These are phyloP conservation scores for Panorpa germanica DNA, from an alignment of 2,888 invertebrate genomes.

Conservation along the genomic window DNA sequence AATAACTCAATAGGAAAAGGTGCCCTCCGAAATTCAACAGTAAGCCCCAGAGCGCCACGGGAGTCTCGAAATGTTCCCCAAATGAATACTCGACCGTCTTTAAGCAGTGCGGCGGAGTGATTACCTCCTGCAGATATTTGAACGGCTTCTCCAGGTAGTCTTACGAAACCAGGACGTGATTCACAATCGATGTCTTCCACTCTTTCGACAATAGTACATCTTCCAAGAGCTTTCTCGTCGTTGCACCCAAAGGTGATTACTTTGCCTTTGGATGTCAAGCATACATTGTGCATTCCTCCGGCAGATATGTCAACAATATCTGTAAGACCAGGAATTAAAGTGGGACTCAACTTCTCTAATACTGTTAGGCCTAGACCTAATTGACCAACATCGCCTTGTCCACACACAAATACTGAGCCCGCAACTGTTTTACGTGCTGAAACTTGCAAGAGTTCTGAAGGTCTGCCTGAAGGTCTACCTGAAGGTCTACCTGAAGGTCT, in stretches of 20 bases:
- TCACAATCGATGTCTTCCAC: slow-evolving; percentile 55
- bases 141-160: slow-evolving; percentile 42
- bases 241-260: slow-evolving; percentile 90
- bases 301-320: slow-evolving; percentile 55
- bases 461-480: too few relatives aligned
- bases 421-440: too few relatives aligned
- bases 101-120: slow-evolving; percentile 72
- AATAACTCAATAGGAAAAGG: slow-evolving; percentile 44
- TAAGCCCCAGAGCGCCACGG: slow-evolving; percentile 80
- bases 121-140: slow-evolving; percentile 84
- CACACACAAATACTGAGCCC: slow-evolving; percentile 62
- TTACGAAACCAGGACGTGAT: slow-evolving; percentile 50
- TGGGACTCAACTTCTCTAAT: slow-evolving; percentile 46
- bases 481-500: too few relatives aligned
- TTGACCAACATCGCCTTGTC: slow-evolving; percentile 82
- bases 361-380: slow-evolving; percentile 74
- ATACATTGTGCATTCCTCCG: slow-evolving; percentile 93
- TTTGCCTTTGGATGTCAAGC: slow-evolving; percentile 57
- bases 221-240: slow-evolving; percentile 88
- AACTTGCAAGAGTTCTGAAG: too few relatives aligned
- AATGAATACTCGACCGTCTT: slow-evolving; percentile 71
- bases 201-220: slow-evolving; percentile 57
- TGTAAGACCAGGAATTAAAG: slow-evolving; percentile 27
- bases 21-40: slow-evolving; percentile 36
- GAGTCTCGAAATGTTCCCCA: slow-evolving; percentile 94